These are phyloP conservation scores for Ophonus ardosiacus DNA, from an alignment of 2,888 invertebrate species.

Conservation along the genomic window DNA sequence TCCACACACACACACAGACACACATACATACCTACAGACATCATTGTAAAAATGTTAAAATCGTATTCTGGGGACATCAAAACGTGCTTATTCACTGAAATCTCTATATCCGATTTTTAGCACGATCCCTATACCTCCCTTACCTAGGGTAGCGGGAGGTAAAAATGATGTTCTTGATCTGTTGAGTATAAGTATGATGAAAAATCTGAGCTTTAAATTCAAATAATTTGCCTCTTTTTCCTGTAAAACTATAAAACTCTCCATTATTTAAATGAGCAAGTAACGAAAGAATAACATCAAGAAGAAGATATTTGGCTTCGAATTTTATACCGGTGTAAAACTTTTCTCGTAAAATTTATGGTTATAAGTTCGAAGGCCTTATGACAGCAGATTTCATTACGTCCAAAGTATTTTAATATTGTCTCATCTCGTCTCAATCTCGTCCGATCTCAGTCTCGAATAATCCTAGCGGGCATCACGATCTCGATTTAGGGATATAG, in stretches of 20 bases:
- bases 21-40: no score
- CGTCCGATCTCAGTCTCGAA: neutral
- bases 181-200: no score
- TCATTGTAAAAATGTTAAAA: no score
- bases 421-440: neutral
- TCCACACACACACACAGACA: no score
- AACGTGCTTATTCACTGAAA: no score
- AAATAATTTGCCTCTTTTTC: no score
- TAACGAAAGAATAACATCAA: neutral
- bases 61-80: no score
- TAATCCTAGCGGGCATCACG: neutral
- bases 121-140: no score
- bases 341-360: neutral
- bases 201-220: no score
- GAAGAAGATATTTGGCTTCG: neutral
- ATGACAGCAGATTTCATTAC: neutral
- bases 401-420: neutral
- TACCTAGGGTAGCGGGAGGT: no score
- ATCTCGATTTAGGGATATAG: conserved; percentile 26
- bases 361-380: neutral
- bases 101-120: no score
- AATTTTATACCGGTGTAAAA: neutral
- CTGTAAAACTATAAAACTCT: neutral
- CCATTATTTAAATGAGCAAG: neutral
- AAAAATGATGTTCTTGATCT: no score